Evolutionary conservation across 2,797 vertebrate species (phyloP), one percentile per base, ranked within the genome.

Genomic region (Bufotes viridis): DNA sequence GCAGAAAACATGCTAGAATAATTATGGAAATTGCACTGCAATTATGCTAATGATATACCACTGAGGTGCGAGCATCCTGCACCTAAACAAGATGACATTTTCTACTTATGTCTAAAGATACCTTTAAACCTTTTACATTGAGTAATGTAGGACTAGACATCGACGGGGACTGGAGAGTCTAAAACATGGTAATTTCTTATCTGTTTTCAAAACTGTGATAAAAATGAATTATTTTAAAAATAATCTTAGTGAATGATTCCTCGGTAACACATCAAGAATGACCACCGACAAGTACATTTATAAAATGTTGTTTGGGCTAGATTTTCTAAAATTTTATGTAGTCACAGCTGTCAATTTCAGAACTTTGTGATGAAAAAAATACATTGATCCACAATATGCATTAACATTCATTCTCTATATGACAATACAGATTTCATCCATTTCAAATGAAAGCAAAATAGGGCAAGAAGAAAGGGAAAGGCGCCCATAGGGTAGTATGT

Each of bases 1-100:
- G 84, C 72, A 86, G 61, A 82, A 82, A 89, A 78, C 80, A 89
- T 83, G 85, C 34, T 72, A 34, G 84, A 82, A 87, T 86, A 89
- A 89, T 89, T 89, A 87, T 83, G 85, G 55, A 78, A 84, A 89
- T 89, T 61, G 42, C 58, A 57, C 67, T 87, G 78, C 81, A 84
- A 86, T 89, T 87, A 87, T 89, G 85, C 72, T 89, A 89, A 89
- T 84, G 63, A 49, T 70, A 87, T 87, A 76, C 74, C 74, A 87
- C 84, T 82, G 88, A 82, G 88, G 74, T 87, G 80, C 63, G 63
- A 61, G 83, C 75, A 51, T 84, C 34, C 60, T 85, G 11, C 75
- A 78, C 81, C 80, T 69, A 87, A 89, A 74, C 63, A 87, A 83
- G 57, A 42, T 65, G 61, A 42, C 34, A 83, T 79, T 61, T 87